These are phyloP conservation scores for Allophyes oxyacanthae DNA, from an alignment of 2,888 invertebrate genomes.

Conservation along the genomic window DNA sequence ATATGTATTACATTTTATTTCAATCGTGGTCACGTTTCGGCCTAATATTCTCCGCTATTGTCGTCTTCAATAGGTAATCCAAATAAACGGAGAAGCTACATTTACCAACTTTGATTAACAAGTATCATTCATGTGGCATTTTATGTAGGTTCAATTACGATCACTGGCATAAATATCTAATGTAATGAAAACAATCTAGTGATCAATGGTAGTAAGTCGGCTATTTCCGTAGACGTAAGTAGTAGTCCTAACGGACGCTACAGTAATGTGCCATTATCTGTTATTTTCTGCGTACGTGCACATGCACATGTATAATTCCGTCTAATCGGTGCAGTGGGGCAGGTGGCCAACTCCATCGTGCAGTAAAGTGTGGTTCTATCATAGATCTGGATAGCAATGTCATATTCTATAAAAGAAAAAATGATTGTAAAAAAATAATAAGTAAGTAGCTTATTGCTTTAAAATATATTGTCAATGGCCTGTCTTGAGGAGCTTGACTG, in stretches of 20 bases:
- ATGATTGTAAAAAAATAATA: too few species aligned
- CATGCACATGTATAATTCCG: slow-evolving; percentile 64
- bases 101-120: too few species aligned
- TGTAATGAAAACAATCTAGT: slow-evolving; percentile 29
- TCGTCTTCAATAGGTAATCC: not conserved
- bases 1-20: too few species aligned
- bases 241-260: slow-evolving; percentile 49
- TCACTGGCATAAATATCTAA: slow-evolving; percentile 13
- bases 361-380: slow-evolving; percentile 19
- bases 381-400: not conserved
- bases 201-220: slow-evolving; percentile 32
- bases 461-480: too few species aligned
- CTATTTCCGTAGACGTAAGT: slow-evolving; percentile 23
- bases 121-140: too few species aligned
- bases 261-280: slow-evolving; percentile 60
- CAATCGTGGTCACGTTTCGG: too few species aligned
- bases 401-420: too few species aligned
- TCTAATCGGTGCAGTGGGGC: slow-evolving; percentile 66
- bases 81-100: too few species aligned
- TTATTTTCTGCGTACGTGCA: slow-evolving; percentile 72
- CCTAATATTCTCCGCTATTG: too few species aligned
- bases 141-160: slow-evolving; percentile 4
- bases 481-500: too few species aligned
- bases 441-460: too few species aligned
- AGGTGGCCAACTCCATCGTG: slow-evolving; percentile 33